These are phyloP conservation scores for Tenrec ecaudatus DNA, from an alignment of 2,113 vertebrate species.

Conservation along the genomic window DNA sequence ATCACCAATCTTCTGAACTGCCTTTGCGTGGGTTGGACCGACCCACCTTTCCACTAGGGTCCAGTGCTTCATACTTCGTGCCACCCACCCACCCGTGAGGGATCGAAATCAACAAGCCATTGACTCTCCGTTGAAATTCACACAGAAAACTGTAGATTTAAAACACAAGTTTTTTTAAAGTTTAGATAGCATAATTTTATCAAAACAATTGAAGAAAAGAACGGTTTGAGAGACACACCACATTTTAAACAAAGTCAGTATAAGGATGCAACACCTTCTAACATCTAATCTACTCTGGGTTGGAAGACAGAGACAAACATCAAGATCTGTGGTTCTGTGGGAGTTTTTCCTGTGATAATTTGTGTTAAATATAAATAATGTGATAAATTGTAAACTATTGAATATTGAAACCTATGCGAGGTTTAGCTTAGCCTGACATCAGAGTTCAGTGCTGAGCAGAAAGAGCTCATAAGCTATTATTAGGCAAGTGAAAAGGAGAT, in stretches of 20 bases:
- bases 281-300: constrained; percentile 13
- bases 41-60: background rate
- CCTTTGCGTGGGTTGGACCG: background rate
- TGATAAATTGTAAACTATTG: constrained; percentile 52
- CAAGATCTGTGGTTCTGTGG: constrained; percentile 25
- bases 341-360: constrained; percentile 55
- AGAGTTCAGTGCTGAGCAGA: constrained; percentile 55
- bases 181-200: constrained; percentile 21
- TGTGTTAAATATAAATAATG: constrained; percentile 56
- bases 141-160: background rate
- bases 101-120: background rate
- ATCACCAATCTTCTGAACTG: background rate
- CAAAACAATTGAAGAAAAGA: constrained; percentile 39
- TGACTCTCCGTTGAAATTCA: constrained; percentile 3
- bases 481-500: constrained; percentile 47
- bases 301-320: constrained; percentile 12
- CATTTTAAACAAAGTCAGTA: constrained; percentile 4
- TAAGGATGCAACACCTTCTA: constrained; percentile 16
- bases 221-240: background rate
- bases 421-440: constrained; percentile 43
- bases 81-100: background rate
- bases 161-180: background rate
- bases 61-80: background rate
- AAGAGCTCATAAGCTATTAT: constrained; percentile 56
- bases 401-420: constrained; percentile 47